Base-by-base conservation (phyloP, 1,140 invertebrate genomes). In the Drosophila nasuta region DNA sequence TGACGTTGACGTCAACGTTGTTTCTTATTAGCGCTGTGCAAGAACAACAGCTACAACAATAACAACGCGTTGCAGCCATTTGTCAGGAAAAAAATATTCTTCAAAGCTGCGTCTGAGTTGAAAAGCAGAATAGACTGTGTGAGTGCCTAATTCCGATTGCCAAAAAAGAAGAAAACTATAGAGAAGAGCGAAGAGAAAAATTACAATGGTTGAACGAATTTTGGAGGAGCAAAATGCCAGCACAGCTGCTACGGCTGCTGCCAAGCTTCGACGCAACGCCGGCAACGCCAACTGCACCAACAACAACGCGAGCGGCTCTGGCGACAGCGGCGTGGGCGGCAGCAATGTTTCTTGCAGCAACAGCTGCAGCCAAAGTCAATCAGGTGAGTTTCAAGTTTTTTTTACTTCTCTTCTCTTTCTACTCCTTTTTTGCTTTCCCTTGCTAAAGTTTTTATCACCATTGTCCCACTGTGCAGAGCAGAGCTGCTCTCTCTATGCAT, bases 311-410 rank as follows among this genome's bases (percentile, higher is more conserved):
- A 77, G 85, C 67, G 75, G 78, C 56, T 88, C 83, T 45, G 86
- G 64, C 13, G 85, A 89, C 64, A 89, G 85, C 66, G 86, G 81
- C 66, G 79, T 89, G 48, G 75, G 85, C 60, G 85, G 83, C 60
- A 83, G 85, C 56, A 75, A 75, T 49, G 77, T 77, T 79, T 87
- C 83, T 58, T 87, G 83, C 73, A 87, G 83, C 82, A 87, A 89
- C 85, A 89, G 85, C 85, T 89, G 85, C 85, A 89, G 78, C 46
- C 81, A 75, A 75, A 83, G 85, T 85, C 85, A 91, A 79, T 91
- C 88, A 85, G 88, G 88, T 91, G 81, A 91, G 81, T 77, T 71
- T 80, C 71, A 73, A 77, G 43, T 77, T 72, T 45, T 64, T 51
- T 1, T 25, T 25, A 25, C n/a, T 38, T 46, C 7, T 35, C 11